Conservation (phyloP, 2,888 invertebrate species). For the Diadromus collaris region DNA sequence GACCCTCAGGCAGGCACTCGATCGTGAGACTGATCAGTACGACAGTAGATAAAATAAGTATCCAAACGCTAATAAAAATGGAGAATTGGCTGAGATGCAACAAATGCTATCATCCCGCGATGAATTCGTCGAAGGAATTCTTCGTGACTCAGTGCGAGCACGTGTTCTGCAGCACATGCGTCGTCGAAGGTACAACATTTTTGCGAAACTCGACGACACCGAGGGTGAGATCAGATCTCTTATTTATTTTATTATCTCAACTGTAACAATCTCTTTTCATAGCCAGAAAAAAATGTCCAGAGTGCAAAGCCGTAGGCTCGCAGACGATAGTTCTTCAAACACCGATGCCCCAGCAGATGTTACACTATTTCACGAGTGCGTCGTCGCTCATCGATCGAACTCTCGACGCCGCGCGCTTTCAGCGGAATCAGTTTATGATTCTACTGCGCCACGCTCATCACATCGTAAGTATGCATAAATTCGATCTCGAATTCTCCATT, state of each 20-base stretch:
- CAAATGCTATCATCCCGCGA: conserved; percentile 36
- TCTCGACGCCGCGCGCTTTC: conserved; percentile 24
- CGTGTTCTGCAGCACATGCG: conserved; percentile 46
- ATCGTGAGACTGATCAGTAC: not conserved
- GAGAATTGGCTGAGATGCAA: conserved; percentile 48
- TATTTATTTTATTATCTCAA: not conserved
- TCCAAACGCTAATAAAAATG: not conserved
- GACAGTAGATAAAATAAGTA: not conserved
- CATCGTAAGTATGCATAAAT: conserved; percentile 30
- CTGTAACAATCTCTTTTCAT: not conserved
- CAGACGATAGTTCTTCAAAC: conserved; percentile 13
- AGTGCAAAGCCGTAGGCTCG: conserved; percentile 21
- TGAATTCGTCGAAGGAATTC: conserved; percentile 20
- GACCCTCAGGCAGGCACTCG: no score
- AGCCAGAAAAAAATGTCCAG: conserved; percentile 28
- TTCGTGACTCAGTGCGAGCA: conserved; percentile 47
- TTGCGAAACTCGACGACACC: not conserved
- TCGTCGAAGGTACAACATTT: not conserved
- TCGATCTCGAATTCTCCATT: not conserved
- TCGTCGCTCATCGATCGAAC: not conserved
- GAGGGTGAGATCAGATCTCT: not conserved
- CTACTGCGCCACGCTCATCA: conserved; percentile 6
- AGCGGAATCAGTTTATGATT: conserved; percentile 23
- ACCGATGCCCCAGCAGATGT: conserved; percentile 23
- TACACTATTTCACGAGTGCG: conserved; percentile 18